These are phyloP conservation scores for Oryzias dopingdopingensis DNA, from an alignment of 2,797 vertebrate genomes.

Conservation along the genomic window DNA sequence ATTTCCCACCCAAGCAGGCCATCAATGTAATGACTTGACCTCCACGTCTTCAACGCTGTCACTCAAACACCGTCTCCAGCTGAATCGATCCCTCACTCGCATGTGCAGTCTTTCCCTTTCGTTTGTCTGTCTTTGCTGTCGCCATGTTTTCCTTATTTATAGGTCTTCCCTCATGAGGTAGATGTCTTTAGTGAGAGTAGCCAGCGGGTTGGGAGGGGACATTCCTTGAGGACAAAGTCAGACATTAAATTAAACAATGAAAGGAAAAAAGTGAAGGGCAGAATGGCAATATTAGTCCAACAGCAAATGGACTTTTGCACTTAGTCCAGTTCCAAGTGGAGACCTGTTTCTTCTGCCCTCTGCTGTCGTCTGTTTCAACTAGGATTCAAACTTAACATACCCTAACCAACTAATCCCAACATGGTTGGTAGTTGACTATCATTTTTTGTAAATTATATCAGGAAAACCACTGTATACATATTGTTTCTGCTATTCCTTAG, in stretches of 20 bases:
- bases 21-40: slow-evolving; percentile 53
- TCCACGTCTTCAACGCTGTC: slow-evolving; percentile 47
- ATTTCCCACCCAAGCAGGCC: slow-evolving; percentile 53
- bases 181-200: slow-evolving; percentile 45
- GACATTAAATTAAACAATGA: slow-evolving; percentile 41
- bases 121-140: slow-evolving; percentile 12
- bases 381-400: slow-evolving; percentile 21
- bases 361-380: slow-evolving; percentile 44
- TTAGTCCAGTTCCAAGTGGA: no score
- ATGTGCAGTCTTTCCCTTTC: not conserved
- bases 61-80: slow-evolving; percentile 57
- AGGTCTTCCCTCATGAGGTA: slow-evolving; percentile 26
- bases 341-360: slow-evolving; percentile 31
- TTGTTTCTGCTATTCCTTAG: slow-evolving; percentile 63
- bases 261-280: not conserved
- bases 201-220: slow-evolving; percentile 30
- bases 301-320: slow-evolving; percentile 38
- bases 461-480: no score
- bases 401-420: no score
- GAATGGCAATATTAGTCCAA: slow-evolving; percentile 56
- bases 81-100: slow-evolving; percentile 47
- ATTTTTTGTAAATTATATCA: no score
- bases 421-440: no score
- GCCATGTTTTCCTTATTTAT: slow-evolving; percentile 51
- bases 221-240: slow-evolving; percentile 43